Conservation (phyloP, 2,113 vertebrate species). For the Centropus unirufus region DNA sequence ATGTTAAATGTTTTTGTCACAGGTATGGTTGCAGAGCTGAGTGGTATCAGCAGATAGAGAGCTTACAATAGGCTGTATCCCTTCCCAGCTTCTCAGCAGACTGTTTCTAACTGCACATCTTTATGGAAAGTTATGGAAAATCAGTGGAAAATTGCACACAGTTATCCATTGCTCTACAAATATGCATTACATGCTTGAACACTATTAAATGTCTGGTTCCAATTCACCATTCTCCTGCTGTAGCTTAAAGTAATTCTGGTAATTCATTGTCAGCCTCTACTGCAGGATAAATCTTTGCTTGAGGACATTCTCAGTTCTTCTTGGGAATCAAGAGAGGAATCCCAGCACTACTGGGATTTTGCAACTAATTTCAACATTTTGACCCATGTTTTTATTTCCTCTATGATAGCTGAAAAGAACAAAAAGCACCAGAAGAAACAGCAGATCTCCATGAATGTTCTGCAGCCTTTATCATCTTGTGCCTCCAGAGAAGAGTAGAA, state of each 20-base stretch:
- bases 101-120: not conserved
- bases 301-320: not conserved
- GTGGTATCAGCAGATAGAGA: not conserved
- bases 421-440: not conserved
- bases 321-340: not conserved
- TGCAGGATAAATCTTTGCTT: not conserved
- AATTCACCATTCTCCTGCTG: not conserved
- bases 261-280: not conserved
- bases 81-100: not conserved
- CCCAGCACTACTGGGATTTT: not conserved
- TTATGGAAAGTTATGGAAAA: not conserved
- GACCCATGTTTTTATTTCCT: not conserved
- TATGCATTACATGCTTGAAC: not conserved
- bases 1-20: not conserved
- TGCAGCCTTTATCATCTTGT: not conserved
- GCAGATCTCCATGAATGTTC: not conserved
- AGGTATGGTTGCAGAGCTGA: not conserved
- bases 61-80: not conserved
- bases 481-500: not conserved
- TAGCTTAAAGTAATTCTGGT: not conserved
- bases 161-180: slow-evolving; percentile 17
- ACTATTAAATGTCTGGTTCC: not conserved
- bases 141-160: not conserved
- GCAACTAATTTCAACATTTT: not conserved
- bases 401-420: not conserved